Percentiles rank a stretch among this genome's conserved stretches.
Conservation (phyloP, 2,797 vertebrate genomes). For the Phalanger gymnotis region DNA sequence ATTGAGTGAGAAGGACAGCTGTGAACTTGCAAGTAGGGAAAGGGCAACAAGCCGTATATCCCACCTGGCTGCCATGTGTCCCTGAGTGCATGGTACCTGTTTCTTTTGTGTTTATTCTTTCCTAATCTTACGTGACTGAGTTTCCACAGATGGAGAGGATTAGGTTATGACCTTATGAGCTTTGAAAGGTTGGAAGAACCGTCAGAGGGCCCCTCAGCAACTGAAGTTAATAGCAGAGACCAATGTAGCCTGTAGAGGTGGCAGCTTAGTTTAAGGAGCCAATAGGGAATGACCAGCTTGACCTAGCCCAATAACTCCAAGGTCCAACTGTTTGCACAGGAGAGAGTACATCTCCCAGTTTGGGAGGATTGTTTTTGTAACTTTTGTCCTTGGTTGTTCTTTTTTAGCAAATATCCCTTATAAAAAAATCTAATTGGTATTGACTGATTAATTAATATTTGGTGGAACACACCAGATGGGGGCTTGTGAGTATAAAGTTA, state of each 20-base stretch:
- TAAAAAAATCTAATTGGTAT: not conserved
- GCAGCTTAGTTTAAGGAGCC: not conserved
- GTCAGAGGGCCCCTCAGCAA: not conserved
- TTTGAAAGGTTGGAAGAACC: not conserved
- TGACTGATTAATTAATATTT: not conserved
- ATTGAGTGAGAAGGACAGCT: not conserved
- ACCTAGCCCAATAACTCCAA: not conserved
- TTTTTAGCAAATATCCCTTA: not conserved
- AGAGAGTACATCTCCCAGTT: not conserved
- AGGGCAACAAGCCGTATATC: not conserved
- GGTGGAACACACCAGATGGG: not conserved
- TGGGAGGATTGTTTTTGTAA: not conserved
- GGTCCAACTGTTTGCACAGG: not conserved
- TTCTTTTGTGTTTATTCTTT: not conserved
- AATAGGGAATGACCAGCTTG: not conserved
- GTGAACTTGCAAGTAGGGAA: not conserved
- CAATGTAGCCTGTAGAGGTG: not conserved
- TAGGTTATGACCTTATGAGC: not conserved
- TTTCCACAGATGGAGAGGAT: not conserved
- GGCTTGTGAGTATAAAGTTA: not conserved
- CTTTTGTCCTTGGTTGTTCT: not conserved
- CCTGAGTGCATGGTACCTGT: not conserved
- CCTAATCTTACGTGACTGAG: not conserved
- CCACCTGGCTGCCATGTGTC: not conserved
- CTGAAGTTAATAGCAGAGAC: not conserved